Percentiles rank a stretch among this genome's conserved stretches.
Conservation (phyloP, 2,113 vertebrate species). For the Carollia perspicillata region DNA sequence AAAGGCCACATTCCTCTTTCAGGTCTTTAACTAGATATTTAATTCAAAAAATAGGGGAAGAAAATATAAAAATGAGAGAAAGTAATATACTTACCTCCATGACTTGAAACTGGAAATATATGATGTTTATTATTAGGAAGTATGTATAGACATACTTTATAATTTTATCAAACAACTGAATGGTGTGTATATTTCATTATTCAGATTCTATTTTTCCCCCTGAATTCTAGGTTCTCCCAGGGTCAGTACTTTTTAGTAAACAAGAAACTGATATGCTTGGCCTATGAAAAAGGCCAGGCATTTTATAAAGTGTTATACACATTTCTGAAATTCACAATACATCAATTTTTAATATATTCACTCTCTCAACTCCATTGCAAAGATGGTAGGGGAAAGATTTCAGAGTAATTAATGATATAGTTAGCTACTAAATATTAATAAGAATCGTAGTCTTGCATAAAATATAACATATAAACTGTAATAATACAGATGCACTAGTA, state of each 20-base stretch:
- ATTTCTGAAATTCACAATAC: constrained; percentile 94
- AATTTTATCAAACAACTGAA: constrained; percentile 46
- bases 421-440: constrained; percentile 99
- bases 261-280: constrained; percentile 87
- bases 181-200: constrained; percentile 53
- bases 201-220: constrained; percentile 66
- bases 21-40: constrained; percentile 41
- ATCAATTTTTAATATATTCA: constrained; percentile 94
- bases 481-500: constrained; percentile 92
- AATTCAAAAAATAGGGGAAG: constrained; percentile 48
- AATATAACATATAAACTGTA: constrained; percentile 96
- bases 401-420: constrained; percentile 99
- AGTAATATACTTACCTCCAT: background rate
- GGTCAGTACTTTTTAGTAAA: constrained; percentile 85
- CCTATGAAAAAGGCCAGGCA: constrained; percentile 85
- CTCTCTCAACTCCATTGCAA: constrained; percentile 94
- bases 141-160: background rate
- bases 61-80: constrained; percentile 63
- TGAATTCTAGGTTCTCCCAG: constrained; percentile 78
- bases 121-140: background rate
- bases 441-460: constrained; percentile 94
- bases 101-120: constrained; percentile 42
- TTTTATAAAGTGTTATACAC: constrained; percentile 87
- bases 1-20: constrained; percentile 46
- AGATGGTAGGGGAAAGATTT: constrained; percentile 93